Conservation (phyloP, 2,888 invertebrate species). For the Nematopogon swammerdamellus region DNA sequence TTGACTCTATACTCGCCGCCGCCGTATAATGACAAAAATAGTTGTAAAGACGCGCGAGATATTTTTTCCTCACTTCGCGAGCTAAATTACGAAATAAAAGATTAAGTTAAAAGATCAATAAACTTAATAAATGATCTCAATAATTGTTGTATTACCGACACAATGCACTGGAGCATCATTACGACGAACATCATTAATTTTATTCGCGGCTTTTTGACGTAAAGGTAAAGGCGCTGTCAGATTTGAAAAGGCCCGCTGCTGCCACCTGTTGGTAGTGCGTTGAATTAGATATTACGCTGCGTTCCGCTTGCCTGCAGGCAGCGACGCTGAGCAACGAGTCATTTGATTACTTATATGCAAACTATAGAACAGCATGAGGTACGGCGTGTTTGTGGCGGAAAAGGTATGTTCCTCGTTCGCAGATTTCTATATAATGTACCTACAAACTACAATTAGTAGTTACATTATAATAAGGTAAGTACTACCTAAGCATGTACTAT, state of each 20-base stretch:
- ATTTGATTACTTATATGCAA: no score
- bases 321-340: no score
- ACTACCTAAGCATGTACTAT: no score
- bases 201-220: slow-evolving; percentile 55
- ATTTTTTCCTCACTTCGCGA: slow-evolving; percentile 52
- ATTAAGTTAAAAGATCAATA: slow-evolving; percentile 58
- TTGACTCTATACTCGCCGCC: slow-evolving; percentile 54
- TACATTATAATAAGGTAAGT: no score
- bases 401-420: no score
- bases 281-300: slow-evolving; percentile 34
- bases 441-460: no score
- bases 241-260: slow-evolving; percentile 48
- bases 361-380: no score
- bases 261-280: slow-evolving; percentile 56
- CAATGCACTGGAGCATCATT: slow-evolving; percentile 57
- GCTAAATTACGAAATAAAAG: slow-evolving; percentile 58
- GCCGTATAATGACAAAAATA: slow-evolving; percentile 58
- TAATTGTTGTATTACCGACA: slow-evolving; percentile 57
- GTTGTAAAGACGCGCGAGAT: slow-evolving; percentile 51
- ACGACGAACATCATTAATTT: slow-evolving; percentile 57
- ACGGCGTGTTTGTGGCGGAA: no score
- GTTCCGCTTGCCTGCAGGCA: neutral
- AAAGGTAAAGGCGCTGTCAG: slow-evolving; percentile 55
- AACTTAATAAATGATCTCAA: slow-evolving; percentile 59
- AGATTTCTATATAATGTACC: no score